These are phyloP conservation scores for Oreochromis tanganicae DNA, from an alignment of 2,113 vertebrate genomes.

Conservation along the genomic window DNA sequence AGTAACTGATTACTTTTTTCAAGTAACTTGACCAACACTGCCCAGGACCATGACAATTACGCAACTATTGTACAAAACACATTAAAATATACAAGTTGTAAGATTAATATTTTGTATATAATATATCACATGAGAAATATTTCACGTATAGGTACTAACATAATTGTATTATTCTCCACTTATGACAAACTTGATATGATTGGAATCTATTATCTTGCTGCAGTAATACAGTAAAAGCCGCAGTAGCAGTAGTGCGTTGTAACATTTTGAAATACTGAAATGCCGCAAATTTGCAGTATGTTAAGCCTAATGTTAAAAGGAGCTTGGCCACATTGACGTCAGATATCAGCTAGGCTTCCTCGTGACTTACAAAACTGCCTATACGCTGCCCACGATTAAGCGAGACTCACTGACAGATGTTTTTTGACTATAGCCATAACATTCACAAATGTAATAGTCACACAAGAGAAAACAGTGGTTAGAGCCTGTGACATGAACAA, in stretches of 20 bases:
- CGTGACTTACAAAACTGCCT: not conserved
- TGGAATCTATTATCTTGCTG: not conserved
- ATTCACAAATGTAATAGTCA: not conserved
- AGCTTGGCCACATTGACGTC: not conserved
- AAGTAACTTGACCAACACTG: no score
- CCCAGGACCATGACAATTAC: no score
- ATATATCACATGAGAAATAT: not conserved
- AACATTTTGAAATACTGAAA: not conserved
- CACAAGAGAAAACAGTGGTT: not conserved
- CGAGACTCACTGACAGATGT: not conserved
- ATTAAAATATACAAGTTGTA: not conserved
- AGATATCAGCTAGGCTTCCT: not conserved
- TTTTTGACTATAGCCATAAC: not conserved
- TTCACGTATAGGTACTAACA: not conserved
- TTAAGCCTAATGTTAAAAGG: not conserved
- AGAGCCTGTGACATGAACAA: not conserved
- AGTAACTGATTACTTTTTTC: no score
- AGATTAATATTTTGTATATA: not conserved
- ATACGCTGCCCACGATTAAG: accelerated
- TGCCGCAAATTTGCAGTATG: accelerated
- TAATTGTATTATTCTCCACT: not conserved
- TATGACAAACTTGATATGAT: not conserved
- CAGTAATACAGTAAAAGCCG: not conserved
- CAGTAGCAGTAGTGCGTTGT: accelerated
- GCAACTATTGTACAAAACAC: not conserved